Conservation (phyloP, 2,888 invertebrate species). For the Byasa hedistus region DNA sequence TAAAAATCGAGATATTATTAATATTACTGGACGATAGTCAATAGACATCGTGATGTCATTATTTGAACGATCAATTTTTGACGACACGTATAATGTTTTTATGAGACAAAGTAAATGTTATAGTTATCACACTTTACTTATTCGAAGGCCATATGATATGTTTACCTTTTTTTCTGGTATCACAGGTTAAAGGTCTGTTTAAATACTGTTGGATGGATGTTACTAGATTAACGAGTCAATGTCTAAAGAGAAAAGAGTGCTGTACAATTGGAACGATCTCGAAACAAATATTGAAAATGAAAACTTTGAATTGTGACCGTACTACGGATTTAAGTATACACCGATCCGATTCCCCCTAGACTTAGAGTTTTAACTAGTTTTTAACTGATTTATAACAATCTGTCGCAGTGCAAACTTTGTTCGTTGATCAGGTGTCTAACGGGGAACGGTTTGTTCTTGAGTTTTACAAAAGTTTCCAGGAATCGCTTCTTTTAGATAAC, state of each 20-base stretch:
- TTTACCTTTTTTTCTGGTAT: too few relatives aligned
- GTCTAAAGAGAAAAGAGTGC: too few relatives aligned
- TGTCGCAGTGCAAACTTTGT: neutral
- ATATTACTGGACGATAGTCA: too few relatives aligned
- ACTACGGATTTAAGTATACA: neutral
- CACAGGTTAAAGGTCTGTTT: too few relatives aligned
- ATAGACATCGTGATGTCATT: conserved; percentile 16
- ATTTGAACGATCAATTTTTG: conserved; percentile 7
- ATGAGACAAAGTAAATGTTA: neutral
- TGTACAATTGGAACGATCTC: neutral
- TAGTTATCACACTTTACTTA: neutral
- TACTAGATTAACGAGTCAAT: too few relatives aligned
- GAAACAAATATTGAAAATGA: conserved; percentile 6
- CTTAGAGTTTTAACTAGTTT: conserved; percentile 22
- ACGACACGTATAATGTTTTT: neutral
- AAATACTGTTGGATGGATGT: too few relatives aligned
- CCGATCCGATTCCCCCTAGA: neutral
- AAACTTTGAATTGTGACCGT: conserved; percentile 9
- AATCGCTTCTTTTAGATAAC: too few relatives aligned
- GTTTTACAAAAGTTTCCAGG: neutral
- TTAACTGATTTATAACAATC: conserved; percentile 10
- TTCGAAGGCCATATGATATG: neutral
- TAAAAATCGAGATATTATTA: too few relatives aligned
- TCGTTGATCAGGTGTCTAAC: conserved; percentile 5
- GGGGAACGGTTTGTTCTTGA: neutral